Evolutionary conservation across 2,113 vertebrate species (phyloP).

Genomic region (Mesembrinibis cayennensis): DNA sequence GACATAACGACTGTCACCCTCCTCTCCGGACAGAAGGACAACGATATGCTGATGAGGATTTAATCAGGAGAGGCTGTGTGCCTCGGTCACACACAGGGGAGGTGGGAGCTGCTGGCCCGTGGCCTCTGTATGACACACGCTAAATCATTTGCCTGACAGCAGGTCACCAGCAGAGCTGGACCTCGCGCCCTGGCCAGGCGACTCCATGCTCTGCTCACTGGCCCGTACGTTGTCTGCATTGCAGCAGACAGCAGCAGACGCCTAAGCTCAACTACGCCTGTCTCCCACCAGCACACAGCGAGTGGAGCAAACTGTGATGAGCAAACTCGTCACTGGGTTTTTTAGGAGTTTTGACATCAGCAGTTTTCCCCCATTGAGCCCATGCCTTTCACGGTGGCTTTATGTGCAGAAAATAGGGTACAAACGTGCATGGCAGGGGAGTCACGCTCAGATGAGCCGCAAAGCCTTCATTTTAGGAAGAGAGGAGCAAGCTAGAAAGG

Average conservation of each 20-base stretch:
- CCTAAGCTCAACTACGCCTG: background rate
- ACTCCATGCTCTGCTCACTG: accelerated
- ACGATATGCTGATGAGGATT: background rate
- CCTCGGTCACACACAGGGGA: background rate
- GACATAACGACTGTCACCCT: background rate
- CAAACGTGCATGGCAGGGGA: too few relatives aligned
- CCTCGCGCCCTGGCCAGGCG: accelerated
- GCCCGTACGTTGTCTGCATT: background rate
- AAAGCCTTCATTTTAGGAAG: background rate
- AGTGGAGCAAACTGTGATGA: background rate
- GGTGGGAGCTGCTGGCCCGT: background rate
- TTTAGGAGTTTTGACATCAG: background rate
- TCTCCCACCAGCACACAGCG: accelerated
- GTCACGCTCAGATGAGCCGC: background rate
- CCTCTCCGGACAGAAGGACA: background rate
- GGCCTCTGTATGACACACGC: background rate
- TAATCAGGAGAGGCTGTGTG: background rate
- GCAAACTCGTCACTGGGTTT: too few relatives aligned
- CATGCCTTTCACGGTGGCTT: accelerated
- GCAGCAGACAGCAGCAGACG: background rate
- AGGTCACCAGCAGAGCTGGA: background rate
- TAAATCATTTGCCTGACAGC: background rate
- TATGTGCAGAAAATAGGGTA: background rate
- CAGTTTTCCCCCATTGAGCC: background rate
- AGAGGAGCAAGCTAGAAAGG: background rate